These are phyloP conservation scores for Pagrus major DNA, from an alignment of 2,113 vertebrate genomes.

Conservation along the genomic window DNA sequence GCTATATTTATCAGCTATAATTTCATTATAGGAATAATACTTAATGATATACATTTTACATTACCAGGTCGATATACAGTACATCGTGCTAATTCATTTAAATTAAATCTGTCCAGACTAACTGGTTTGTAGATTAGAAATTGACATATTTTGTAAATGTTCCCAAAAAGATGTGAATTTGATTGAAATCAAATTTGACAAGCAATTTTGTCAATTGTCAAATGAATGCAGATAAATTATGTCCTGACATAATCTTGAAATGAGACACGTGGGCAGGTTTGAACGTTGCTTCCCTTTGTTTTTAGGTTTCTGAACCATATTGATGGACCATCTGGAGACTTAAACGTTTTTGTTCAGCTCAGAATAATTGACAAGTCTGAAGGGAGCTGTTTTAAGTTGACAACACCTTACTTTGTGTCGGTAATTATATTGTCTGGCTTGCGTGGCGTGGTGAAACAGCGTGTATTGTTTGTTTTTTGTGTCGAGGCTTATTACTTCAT, in stretches of 20 bases:
- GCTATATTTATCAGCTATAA: no score
- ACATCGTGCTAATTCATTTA: no score
- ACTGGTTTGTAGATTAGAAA: not conserved
- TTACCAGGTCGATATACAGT: no score
- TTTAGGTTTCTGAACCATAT: slow-evolving; percentile 27
- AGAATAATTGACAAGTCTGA: slow-evolving; percentile 54
- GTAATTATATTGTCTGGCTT: slow-evolving; percentile 54
- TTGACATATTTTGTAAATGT: not conserved
- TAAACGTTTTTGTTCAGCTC: slow-evolving; percentile 40
- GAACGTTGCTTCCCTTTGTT: slow-evolving; percentile 22
- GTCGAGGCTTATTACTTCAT: slow-evolving; percentile 30
- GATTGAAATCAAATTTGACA: not conserved
- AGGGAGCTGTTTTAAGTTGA: slow-evolving; percentile 51
- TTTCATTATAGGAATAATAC: no score
- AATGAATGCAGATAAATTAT: slow-evolving; percentile 25
- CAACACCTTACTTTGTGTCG: slow-evolving; percentile 36
- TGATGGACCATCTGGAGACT: slow-evolving; percentile 49
- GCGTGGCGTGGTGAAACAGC: not conserved
- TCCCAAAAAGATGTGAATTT: slow-evolving; percentile 8
- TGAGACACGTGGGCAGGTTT: not conserved
- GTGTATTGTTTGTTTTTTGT: slow-evolving; percentile 25
- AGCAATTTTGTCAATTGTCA: not conserved
- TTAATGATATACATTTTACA: no score
- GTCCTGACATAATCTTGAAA: slow-evolving; percentile 21
- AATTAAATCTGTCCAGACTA: not conserved